Evolutionary conservation across 1,140 invertebrate species (phyloP), one percentile per base, ranked within the genome.

Genomic region (Teleogryllus occipitalis): DNA sequence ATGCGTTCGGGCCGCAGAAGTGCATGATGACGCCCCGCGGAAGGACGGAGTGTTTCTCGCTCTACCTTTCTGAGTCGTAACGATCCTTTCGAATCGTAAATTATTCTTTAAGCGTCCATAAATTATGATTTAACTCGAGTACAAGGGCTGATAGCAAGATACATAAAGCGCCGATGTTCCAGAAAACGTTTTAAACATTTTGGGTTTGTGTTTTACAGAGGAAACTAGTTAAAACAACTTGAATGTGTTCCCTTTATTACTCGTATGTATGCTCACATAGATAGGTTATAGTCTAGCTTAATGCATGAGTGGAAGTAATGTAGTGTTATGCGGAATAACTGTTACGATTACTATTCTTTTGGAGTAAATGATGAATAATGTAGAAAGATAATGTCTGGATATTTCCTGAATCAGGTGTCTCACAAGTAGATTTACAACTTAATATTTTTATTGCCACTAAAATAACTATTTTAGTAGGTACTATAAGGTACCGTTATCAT

Each of bases 61-160:
- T 10, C 10, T 65, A 18, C 54, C 10, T 65, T 65, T 18, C 10
- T 65, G 18, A 10, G 54, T 65, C 54, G 54, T 65, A 65, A 65
- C 54, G 18, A 1, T 0, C 54, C 54, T 7, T 65, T 65, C 10
- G 10, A 65, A 65, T 65, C 54, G 54, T 65, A 65, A 65, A 65
- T 65, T 65, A 65, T 65, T 65, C 54, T 65, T 65, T 65, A 65
- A 65, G 54, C 54, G 54, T 65, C 18, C 54, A 65, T 65, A 65
- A 65, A 65, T 65, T 65, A 65, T 65, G 54, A 65, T 65, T 65
- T 65, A 65, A 18, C 18, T 65, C 54, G 54, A 10, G 10, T 65
- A 65, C 54, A 65, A 10, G 18, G 18, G 54, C 18, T 65, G 54
- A 65, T 65, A 65, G 54, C 54, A 65, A 65, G 54, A 65, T 18